Conservation (phyloP, 1,140 invertebrate genomes). For the Steinernema feltiae region DNA sequence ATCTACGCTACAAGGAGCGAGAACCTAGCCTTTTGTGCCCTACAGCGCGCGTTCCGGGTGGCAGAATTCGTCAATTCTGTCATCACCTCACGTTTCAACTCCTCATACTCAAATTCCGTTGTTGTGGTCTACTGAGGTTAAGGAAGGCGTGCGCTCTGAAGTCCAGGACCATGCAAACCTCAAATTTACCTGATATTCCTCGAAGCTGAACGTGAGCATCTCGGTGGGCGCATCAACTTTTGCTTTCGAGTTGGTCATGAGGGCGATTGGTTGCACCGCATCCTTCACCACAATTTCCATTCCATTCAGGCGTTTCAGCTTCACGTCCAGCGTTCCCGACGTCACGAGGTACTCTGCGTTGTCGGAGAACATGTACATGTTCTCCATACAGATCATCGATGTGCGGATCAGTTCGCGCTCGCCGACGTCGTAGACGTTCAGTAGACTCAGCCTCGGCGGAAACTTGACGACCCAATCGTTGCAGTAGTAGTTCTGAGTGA, state of each 20-base stretch:
- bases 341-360: conserved; percentile 29
- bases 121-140: no score
- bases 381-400: conserved; percentile 20
- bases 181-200: conserved; percentile 16
- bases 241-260: conserved; percentile 12
- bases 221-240: not conserved
- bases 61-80: no score
- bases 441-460: conserved; percentile 10
- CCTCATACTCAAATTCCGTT: no score
- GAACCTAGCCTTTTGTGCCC: no score
- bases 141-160: no score
- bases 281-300: conserved; percentile 1
- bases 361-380: conserved; percentile 29
- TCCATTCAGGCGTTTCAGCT: conserved; percentile 16
- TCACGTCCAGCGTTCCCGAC: conserved; percentile 26
- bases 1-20: no score
- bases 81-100: no score
- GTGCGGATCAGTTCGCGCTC: conserved; percentile 17
- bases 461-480: conserved; percentile 22
- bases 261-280: conserved; percentile 16
- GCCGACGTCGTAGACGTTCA: conserved; percentile 8
- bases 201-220: not conserved
- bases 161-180: no score
- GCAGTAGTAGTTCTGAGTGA: conserved; percentile 12
- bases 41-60: no score